phyloP scores from a whole-genome alignment of 2,113 vertebrate species.

The Xiphias gladius region DNA sequence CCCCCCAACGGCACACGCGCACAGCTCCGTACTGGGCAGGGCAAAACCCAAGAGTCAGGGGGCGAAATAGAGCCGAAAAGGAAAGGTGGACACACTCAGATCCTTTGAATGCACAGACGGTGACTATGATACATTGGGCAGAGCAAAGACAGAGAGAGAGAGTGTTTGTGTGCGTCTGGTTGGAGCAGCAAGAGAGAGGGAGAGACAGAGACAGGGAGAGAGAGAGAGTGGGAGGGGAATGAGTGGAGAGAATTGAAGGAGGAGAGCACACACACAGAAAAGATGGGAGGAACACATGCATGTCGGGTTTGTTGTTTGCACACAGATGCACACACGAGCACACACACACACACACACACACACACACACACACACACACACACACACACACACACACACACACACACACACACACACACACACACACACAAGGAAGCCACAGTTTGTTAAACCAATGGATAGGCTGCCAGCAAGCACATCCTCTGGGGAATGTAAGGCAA shows the following conservation, averaged over 20 bases:
- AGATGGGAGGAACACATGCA: conserved; percentile 52
- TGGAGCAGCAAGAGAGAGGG: conserved; percentile 46
- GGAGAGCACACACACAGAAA: conserved; percentile 53
- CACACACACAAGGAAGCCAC: not conserved
- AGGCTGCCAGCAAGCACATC: not conserved
- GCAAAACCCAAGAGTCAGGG: conserved; percentile 47
- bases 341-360: not conserved
- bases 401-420: not conserved
- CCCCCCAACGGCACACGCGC: conserved; percentile 7
- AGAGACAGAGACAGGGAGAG: conserved; percentile 33
- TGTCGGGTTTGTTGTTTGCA: conserved; percentile 35
- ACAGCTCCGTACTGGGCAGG: conserved; percentile 40
- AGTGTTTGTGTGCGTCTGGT: conserved; percentile 69
- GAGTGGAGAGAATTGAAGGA: conserved; percentile 61
- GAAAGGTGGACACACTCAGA: conserved; percentile 64
- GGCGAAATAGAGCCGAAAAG: conserved; percentile 58
- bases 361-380: conserved; percentile 50
- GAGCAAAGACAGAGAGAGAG: conserved; percentile 58
- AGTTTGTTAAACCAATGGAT: conserved; percentile 4
- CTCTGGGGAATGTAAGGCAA: conserved; percentile 6
- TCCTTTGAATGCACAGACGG: conserved; percentile 78
- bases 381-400: conserved; percentile 2
- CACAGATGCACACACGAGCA: conserved; percentile 10
- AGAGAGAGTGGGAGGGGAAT: conserved; percentile 60
- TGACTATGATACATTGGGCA: conserved; percentile 78